Conservation (phyloP, 2,888 invertebrate genomes). For the Agrochola lota region DNA sequence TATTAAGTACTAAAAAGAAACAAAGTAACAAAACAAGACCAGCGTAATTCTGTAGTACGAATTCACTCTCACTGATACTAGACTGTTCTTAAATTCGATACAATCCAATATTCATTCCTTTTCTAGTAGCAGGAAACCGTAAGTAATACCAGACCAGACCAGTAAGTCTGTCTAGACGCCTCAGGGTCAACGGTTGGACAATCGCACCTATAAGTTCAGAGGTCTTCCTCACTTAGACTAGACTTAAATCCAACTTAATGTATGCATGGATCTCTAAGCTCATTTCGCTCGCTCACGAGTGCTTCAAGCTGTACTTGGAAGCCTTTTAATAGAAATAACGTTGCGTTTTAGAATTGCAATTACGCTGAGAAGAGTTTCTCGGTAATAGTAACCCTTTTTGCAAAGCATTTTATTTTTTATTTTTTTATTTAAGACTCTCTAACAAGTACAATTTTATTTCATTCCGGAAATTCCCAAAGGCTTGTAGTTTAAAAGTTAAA, state of each 20-base stretch:
- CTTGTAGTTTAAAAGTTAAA: constrained; percentile 49
- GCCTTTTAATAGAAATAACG: constrained; percentile 62
- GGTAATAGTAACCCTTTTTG: constrained; percentile 34
- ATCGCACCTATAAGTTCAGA: constrained; percentile 65
- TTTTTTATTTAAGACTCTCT: constrained; percentile 30
- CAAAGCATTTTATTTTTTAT: constrained; percentile 29
- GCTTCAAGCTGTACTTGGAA: constrained; percentile 63
- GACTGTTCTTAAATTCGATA: constrained; percentile 41
- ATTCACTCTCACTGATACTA: constrained; percentile 18
- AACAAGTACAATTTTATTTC: constrained; percentile 43
- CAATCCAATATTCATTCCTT: constrained; percentile 55
- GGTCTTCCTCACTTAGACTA: constrained; percentile 64
- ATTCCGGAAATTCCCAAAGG: constrained; percentile 49
- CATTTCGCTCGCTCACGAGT: constrained; percentile 63
- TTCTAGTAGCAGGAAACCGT: constrained; percentile 61
- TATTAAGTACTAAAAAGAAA: background rate
- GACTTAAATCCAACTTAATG: constrained; percentile 67
- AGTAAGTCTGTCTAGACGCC: constrained; percentile 66
- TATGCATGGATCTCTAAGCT: constrained; percentile 65
- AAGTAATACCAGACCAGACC: constrained; percentile 60
- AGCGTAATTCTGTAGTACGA: background rate
- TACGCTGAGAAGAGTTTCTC: constrained; percentile 47
- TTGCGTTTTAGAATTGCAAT: constrained; percentile 55
- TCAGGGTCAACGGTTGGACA: constrained; percentile 69
- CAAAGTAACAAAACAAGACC: background rate